Conservation (phyloP, 64 coral and sea anemone genomes). For the Porites lutea region DNA sequence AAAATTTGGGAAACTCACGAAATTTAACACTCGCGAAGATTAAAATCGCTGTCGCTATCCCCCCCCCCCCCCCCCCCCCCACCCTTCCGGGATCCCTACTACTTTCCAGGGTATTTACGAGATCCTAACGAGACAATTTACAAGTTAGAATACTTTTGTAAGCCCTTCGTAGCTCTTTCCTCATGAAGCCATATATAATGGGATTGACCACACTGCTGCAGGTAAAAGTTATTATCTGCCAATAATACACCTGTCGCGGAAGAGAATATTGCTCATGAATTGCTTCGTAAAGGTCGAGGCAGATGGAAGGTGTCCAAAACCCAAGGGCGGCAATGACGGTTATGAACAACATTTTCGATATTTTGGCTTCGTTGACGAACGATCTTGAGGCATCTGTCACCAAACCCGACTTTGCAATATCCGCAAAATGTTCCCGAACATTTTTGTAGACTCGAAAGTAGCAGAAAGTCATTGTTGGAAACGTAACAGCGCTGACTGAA, state of each 20-base stretch:
- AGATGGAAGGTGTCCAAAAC: constrained; percentile 13
- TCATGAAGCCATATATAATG: constrained; percentile 33
- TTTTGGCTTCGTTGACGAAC: constrained; percentile 11
- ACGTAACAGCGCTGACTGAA: not conserved
- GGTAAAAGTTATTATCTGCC: not conserved
- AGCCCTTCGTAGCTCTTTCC: not conserved
- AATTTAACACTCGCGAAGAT: no score
- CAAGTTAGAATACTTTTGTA: constrained; percentile 32
- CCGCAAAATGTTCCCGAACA: constrained; percentile 26
- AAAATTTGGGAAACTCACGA: no score
- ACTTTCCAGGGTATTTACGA: not conserved
- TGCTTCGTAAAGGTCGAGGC: constrained; percentile 2
- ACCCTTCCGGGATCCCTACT: no score
- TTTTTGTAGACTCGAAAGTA: constrained; percentile 24
- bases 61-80: no score
- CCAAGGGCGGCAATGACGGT: constrained; percentile 3
- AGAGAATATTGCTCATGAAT: not conserved
- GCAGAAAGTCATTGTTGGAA: constrained; percentile 13
- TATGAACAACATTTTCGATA: constrained; percentile 24
- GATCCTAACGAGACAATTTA: not conserved
- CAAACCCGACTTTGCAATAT: not conserved
- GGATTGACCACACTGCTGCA: constrained; percentile 21
- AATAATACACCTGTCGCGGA: constrained; percentile 26
- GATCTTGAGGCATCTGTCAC: not conserved
- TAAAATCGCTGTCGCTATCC: no score